phyloP scores from a whole-genome alignment of 1,140 invertebrate genomes.

The Chironomus tepperi region DNA sequence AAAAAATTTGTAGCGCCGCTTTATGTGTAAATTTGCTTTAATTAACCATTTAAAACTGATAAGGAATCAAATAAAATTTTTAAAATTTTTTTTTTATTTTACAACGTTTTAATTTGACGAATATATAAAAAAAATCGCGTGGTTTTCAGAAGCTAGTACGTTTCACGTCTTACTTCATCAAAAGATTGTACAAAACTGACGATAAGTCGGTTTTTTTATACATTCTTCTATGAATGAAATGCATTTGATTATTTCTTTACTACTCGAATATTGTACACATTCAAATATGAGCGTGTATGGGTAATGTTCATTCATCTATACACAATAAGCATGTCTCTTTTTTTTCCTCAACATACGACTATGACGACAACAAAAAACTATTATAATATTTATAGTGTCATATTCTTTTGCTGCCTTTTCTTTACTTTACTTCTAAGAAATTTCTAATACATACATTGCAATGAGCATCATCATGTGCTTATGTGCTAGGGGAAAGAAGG shows the following conservation, averaged over 20 bases:
- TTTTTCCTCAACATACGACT: neutral
- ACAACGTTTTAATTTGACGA: too few relatives aligned
- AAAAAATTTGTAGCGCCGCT: neutral
- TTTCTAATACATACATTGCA: too few relatives aligned
- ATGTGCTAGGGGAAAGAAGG: too few relatives aligned
- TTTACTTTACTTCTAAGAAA: too few relatives aligned
- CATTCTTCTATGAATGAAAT: slow-evolving; percentile 20
- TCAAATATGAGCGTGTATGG: neutral
- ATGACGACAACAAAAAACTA: neutral
- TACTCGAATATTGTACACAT: neutral
- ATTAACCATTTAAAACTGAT: slow-evolving; percentile 8
- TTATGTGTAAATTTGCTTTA: slow-evolving; percentile 7
- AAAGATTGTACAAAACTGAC: slow-evolving; percentile 3
- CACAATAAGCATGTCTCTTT: neutral
- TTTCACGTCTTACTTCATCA: slow-evolving; percentile 16
- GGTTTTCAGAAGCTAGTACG: neutral
- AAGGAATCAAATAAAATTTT: neutral
- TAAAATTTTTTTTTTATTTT: neutral
- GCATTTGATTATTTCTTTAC: slow-evolving; percentile 23
- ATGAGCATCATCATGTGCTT: too few relatives aligned
- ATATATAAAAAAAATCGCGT: slow-evolving; percentile 15
- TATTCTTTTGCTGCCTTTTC: neutral
- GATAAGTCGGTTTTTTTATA: neutral
- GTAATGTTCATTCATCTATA: neutral
- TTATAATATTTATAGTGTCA: neutral